phyloP scores from a whole-genome alignment of 30 jellyfish, hydroid and myxozoan genomes.

The Cassiopea xamachana region DNA sequence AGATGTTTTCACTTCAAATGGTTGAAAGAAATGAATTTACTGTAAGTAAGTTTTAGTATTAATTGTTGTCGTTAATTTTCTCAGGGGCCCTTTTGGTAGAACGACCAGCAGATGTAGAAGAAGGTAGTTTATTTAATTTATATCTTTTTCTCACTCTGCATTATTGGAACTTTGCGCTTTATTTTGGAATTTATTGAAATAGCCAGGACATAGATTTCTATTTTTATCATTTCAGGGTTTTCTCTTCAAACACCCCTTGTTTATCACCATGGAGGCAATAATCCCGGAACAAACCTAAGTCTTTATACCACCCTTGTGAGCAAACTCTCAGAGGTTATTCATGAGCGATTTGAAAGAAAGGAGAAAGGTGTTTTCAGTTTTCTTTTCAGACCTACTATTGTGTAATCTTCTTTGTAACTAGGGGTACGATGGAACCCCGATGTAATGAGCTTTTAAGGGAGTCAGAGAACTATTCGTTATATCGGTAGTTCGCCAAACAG shows the following conservation, averaged over 20 bases:
- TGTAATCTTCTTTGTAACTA: too few species aligned
- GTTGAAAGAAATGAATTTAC: neutral
- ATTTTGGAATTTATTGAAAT: neutral
- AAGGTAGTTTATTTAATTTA: conserved; percentile 59
- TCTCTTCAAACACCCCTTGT: conserved; percentile 93
- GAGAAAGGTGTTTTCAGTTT: conserved; percentile 65
- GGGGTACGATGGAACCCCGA: too few species aligned
- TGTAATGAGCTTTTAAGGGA: too few species aligned
- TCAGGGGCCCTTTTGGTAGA: conserved; percentile 94
- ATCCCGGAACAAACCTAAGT: conserved; percentile 72
- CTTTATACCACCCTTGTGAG: conserved; percentile 73
- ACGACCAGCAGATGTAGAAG: conserved; percentile 98
- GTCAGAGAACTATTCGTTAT: too few species aligned
- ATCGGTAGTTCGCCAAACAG: too few species aligned
- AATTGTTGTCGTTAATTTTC: too few species aligned
- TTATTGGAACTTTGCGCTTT: neutral
- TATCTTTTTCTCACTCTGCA: too few species aligned
- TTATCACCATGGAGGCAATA: conserved; percentile 84
- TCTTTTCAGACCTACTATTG: too few species aligned
- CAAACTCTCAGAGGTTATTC: conserved; percentile 81
- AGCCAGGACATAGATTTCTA: neutral
- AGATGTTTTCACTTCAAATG: neutral
- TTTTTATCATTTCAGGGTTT: conserved; percentile 63
- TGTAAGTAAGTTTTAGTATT: too few species aligned
- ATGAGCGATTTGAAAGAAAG: conserved; percentile 80